A percentile compares a stretch with the other conserved stretches of the same genome.
Conservation (phyloP, 2,113 vertebrate species). For the Pterocles gutturalis region DNA sequence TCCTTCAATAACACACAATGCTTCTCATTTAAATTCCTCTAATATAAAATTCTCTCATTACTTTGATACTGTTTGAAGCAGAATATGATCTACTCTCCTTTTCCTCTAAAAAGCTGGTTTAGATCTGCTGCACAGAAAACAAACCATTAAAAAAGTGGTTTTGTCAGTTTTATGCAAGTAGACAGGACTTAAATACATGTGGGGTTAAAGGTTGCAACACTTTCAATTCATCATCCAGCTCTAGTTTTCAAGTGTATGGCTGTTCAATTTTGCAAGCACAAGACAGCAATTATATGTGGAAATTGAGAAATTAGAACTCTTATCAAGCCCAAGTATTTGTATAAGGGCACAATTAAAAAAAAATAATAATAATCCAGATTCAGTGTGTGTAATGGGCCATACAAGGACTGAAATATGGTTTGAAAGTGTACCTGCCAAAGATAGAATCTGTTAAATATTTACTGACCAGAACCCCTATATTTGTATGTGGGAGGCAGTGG, state of each 20-base stretch:
- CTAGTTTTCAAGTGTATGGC: neutral
- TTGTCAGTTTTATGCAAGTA: slow-evolving; percentile 46
- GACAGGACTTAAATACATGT: neutral
- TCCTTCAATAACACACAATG: neutral
- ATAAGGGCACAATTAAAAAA: neutral
- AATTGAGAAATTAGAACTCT: slow-evolving; percentile 4
- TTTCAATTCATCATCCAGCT: slow-evolving; percentile 42
- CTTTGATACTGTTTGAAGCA: neutral
- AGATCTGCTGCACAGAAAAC: slow-evolving; percentile 12
- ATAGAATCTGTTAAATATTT: neutral
- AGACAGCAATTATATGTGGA: slow-evolving; percentile 22
- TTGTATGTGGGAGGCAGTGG: neutral
- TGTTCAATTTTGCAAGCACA: slow-evolving; percentile 4
- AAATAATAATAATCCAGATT: neutral
- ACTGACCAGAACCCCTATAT: neutral
- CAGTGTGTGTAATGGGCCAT: neutral
- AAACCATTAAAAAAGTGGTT: slow-evolving; percentile 35
- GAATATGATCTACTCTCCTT: neutral
- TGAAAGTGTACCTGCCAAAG: neutral
- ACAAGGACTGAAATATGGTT: neutral
- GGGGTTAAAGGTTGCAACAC: slow-evolving; percentile 37
- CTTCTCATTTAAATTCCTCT: neutral
- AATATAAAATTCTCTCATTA: neutral
- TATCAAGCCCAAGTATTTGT: neutral
- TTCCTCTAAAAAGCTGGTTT: neutral